phyloP scores from a whole-genome alignment of 1,140 invertebrate genomes.

The Eumeta japonica region DNA sequence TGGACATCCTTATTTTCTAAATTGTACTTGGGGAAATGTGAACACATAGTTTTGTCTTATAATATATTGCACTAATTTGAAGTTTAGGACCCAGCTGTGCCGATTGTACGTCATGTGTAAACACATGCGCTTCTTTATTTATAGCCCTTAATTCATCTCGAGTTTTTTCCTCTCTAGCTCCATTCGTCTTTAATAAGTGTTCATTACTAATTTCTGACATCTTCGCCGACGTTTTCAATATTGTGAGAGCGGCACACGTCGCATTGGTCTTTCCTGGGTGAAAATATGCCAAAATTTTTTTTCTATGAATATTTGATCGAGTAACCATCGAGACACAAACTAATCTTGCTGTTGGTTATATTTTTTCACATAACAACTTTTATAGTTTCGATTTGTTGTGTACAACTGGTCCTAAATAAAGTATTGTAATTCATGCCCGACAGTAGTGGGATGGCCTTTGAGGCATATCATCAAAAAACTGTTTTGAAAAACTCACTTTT shows the following conservation, averaged over 20 bases:
- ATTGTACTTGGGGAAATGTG: too few species aligned
- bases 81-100: constrained; percentile 27
- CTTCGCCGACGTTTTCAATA: constrained; percentile 24
- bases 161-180: constrained; percentile 16
- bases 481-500: constrained; percentile 7
- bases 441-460: constrained; percentile 17
- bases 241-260: too few species aligned
- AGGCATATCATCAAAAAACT: constrained; percentile 11
- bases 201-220: too few species aligned
- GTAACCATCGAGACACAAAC: constrained; percentile 19
- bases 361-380: constrained; percentile 7
- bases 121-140: constrained; percentile 14
- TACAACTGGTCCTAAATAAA: constrained; percentile 11
- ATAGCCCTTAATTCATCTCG: too few species aligned
- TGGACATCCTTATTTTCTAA: too few species aligned
- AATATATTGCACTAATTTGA: constrained; percentile 31
- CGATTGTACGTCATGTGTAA: constrained; percentile 26
- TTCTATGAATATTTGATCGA: too few species aligned
- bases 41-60: constrained; percentile 32
- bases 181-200: constrained; percentile 17
- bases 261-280: too few species aligned
- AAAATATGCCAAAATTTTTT: too few species aligned
- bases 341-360: constrained; percentile 9
- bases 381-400: constrained; percentile 10
- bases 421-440: constrained; percentile 8